Percentiles rank a stretch among this genome's conserved stretches.
These are phyloP conservation scores for Rhabditoides inermis DNA, from an alignment of 2,888 invertebrate species.

Conservation along the genomic window DNA sequence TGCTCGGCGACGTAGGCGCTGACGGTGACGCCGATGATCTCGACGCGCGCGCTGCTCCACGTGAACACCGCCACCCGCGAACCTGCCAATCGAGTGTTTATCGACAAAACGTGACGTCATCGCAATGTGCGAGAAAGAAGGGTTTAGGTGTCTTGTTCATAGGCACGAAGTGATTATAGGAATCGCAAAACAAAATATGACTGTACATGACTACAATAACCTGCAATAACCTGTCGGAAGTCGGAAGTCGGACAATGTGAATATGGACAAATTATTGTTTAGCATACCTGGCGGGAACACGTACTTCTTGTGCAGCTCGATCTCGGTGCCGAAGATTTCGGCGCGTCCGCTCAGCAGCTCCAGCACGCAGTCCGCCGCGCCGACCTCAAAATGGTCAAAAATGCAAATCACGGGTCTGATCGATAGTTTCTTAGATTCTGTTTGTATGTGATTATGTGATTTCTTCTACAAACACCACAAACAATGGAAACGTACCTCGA, in stretches of 20 bases:
- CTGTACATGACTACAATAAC: no score
- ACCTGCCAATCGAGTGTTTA: conserved; percentile 60
- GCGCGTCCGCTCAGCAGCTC: conserved; percentile 80
- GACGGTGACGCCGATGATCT: conserved; percentile 78
- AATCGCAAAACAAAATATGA: no score
- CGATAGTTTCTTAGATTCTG: background rate
- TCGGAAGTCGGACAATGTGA: no score
- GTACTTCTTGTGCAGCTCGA: conserved; percentile 76
- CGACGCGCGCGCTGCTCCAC: conserved; percentile 84
- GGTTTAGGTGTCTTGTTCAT: no score
- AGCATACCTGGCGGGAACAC: conserved; percentile 38
- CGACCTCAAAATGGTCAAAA: conserved; percentile 11
- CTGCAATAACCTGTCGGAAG: no score
- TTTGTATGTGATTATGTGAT: no score
- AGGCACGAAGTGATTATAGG: no score
- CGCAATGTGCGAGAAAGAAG: no score
- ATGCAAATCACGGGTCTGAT: background rate
- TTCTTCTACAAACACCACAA: no score
- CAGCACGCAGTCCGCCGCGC: conserved; percentile 31
- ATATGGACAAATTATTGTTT: no score
- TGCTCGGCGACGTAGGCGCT: conserved; percentile 89
- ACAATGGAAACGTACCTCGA: conserved; percentile 36
- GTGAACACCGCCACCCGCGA: conserved; percentile 91
- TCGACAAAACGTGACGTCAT: no score
- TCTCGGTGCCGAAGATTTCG: conserved; percentile 90